phyloP scores from a whole-genome alignment of 1,140 invertebrate species.

The Papilio helenus region DNA sequence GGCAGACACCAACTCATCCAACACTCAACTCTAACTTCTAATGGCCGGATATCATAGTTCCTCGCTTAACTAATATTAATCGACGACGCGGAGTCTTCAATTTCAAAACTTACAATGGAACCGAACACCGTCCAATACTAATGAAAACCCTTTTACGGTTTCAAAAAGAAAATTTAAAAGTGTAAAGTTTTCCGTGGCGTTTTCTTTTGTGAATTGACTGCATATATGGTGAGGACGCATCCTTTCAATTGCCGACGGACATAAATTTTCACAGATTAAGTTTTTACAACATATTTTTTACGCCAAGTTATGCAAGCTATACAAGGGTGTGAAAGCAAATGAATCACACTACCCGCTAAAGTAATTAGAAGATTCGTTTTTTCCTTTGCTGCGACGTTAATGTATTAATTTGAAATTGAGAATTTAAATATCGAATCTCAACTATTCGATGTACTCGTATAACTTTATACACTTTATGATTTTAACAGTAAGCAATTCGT shows the following conservation, averaged over 20 bases:
- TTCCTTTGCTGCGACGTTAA: neutral
- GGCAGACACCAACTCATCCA: slow-evolving; percentile 32
- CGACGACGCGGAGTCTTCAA: neutral
- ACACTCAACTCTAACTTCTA: neutral
- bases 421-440: neutral
- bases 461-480: neutral
- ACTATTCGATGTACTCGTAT: neutral
- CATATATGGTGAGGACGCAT: neutral
- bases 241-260: neutral
- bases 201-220: neutral
- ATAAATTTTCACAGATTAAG: slow-evolving; percentile 25
- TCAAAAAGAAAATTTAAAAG: neutral
- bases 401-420: neutral
- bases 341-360: slow-evolving; percentile 11
- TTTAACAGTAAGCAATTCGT: neutral
- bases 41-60: neutral
- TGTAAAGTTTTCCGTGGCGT: slow-evolving; percentile 10
- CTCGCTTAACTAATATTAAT: neutral
- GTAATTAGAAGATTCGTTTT: slow-evolving; percentile 14
- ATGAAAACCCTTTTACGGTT: slow-evolving; percentile 9
- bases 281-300: slow-evolving; percentile 37
- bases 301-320: slow-evolving; percentile 10
- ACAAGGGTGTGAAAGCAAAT: neutral
- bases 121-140: neutral
- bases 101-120: neutral